Base-by-base conservation (phyloP, 2,888 invertebrate species). In the Lasius fuliginosus region DNA sequence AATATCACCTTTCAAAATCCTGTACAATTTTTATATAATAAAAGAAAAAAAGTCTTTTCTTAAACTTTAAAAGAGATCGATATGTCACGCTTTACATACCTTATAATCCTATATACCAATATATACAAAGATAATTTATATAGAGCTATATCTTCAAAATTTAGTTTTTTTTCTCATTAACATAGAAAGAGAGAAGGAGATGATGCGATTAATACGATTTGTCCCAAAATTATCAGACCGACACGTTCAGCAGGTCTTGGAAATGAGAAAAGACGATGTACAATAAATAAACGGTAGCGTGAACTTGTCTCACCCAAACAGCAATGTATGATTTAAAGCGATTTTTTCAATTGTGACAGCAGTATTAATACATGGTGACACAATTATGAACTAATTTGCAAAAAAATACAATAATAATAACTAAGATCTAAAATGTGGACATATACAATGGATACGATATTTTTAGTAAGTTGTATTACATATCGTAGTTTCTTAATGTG, bases 181-280 rank as follows among this genome's bases (percentile, higher is more conserved):
- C 60, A 71, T 42, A 84, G 74, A 53, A 53, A 53, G 49, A 53
- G 49, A n/a, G 84, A 36, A 83, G 77, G 75, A 90, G 65, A 79
- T 90, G 36, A 36, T 90, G 81, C 77, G 65, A 88, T 84, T 85
- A 84, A 85, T 82, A 76, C 81, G 76, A 84, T 79, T 90, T 91
- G 90, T 92, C 92, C 91, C 91, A 89, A 93, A 92, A 93, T 92
- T 91, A 89, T 93, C 92, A 92, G 89, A 93, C 88, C 91, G 91
- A 90, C 91, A 90, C 85, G 89, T 89, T 89, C 88, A 86, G 85
- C 86, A 83, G 86, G 85, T 89, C 83, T 83, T 64, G 60, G 71
- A 77, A 73, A 83, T 75, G 83, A 79, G 85, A 76, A 74, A 86
- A 83, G 53, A 77, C 12, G 73, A 85, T 86, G 6, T 53, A 84